Conservation (phyloP, 1,140 invertebrate genomes). For the Chrysopa pallens region DNA sequence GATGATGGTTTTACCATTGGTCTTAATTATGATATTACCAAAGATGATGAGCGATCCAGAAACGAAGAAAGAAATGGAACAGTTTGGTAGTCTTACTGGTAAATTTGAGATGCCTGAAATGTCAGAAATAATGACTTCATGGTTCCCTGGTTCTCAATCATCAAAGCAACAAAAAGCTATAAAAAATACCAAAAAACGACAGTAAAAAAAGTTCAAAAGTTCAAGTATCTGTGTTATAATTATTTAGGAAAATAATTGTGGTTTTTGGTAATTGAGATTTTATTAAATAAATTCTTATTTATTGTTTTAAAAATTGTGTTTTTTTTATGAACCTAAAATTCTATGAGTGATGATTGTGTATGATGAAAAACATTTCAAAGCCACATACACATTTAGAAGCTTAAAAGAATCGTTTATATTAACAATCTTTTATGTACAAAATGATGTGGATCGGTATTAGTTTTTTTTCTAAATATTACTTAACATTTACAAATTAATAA, state of each 20-base stretch:
- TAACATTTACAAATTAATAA: too few species aligned
- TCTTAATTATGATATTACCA: conserved; percentile 82
- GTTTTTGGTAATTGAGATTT: not conserved
- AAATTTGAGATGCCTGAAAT: conserved; percentile 79
- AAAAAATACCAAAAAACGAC: conserved; percentile 35
- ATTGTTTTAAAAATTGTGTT: conserved; percentile 2
- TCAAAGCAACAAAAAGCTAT: conserved; percentile 35
- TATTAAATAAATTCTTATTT: conserved; percentile 3
- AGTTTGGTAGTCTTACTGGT: conserved; percentile 55
- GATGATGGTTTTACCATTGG: conserved; percentile 88
- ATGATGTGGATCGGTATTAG: too few species aligned
- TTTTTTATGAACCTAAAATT: too few species aligned
- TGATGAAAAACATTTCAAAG: too few species aligned
- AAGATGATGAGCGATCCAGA: conserved; percentile 96
- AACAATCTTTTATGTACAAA: too few species aligned
- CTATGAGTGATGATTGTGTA: too few species aligned
- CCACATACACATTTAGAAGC: too few species aligned
- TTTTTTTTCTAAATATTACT: too few species aligned
- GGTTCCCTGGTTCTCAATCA: conserved; percentile 45
- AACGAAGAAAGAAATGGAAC: conserved; percentile 85
- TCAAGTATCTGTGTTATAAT: not conserved
- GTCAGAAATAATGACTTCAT: conserved; percentile 72
- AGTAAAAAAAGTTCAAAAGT: conserved; percentile 19
- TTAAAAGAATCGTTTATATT: too few species aligned
- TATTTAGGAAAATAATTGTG: not conserved